Percentiles rank a stretch among this genome's conserved stretches.
These are phyloP conservation scores for Rhinogobius similis DNA, from an alignment of 2,113 vertebrate species.

Conservation along the genomic window DNA sequence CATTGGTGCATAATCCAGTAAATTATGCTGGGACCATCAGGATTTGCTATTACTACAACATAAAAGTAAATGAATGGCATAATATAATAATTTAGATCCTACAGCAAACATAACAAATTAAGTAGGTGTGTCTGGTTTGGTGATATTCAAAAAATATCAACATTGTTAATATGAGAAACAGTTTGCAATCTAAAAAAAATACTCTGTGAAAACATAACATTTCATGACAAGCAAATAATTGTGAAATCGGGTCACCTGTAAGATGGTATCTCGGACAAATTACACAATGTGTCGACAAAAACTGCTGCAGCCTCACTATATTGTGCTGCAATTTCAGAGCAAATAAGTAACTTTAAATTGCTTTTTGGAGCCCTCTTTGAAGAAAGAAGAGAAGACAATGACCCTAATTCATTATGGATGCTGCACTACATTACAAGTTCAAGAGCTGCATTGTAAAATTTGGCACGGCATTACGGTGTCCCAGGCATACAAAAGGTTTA, in stretches of 20 bases:
- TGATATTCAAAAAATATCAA: neutral
- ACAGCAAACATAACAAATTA: no score
- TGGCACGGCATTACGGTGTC: neutral
- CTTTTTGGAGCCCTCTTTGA: neutral
- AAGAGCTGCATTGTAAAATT: constrained; percentile 2
- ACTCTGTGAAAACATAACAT: neutral
- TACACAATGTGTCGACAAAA: neutral
- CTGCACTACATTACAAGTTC: constrained; percentile 1
- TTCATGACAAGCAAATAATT: no score
- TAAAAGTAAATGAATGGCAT: neutral
- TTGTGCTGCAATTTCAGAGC: neutral
- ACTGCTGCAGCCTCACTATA: neutral
- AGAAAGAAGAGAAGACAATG: neutral
- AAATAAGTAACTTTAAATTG: constrained; percentile 6
- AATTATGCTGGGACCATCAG: neutral
- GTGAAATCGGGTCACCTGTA: no score
- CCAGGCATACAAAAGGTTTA: neutral
- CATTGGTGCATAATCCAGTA: neutral
- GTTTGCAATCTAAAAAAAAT: no score
- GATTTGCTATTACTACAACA: neutral
- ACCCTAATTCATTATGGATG: constrained; percentile 11
- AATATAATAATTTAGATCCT: no score
- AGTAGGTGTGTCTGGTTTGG: neutral
- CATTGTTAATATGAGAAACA: neutral
- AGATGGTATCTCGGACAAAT: no score